Base-by-base conservation (phyloP, 2,113 vertebrate species). In the Helogale parvula region DNA sequence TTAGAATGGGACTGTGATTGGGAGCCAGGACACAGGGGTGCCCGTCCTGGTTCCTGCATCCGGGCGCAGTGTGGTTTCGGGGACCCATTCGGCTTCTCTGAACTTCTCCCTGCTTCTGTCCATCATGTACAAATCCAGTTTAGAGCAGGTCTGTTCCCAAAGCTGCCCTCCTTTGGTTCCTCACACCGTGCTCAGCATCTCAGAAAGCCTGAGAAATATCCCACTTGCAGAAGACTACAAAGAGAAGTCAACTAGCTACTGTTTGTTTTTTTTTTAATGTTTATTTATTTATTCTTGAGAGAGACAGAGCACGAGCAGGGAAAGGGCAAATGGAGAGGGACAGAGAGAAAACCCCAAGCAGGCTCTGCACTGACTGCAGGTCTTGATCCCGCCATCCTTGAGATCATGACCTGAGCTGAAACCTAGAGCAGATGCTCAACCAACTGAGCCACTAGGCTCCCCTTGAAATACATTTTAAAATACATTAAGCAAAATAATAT, bases 1-100 rank as follows among this genome's bases (percentile, higher is more conserved):
- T 8, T 41, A 6, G 3, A 3, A 17, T 0, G 7, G 31, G 15
- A 9, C 6, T 0, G 0, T 29, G 41, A 2, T 12, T 29, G 12
- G 13, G 3, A 17, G 76, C 7, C 13, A 11, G 63, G 7, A 63
- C 31, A 60, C 21, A 11, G 0, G 11, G 52, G 14, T 31, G 11
- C 29, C 13, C 4, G 5, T 80, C 31, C 10, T 16, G 1, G 0
- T 38, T 29, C 19, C 45, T 4, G 17, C 16, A 9, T 35, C 35
- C 3, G 6, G 54, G 19, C 50, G 2, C 4, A 31, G n/a, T 2
- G 8, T 7, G n/a, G 33, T 6, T 15, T 17, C 3, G 12, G 66
- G 25, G n/a, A 27, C 1, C 11, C 0, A 0, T 0, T 3, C 15
- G 33, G 7, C 7, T 38, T 82, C 47, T 38, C 38, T 0, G 14